Base-by-base conservation (phyloP, 2,797 vertebrate species). In the Petrocephalus schoutedeni region DNA sequence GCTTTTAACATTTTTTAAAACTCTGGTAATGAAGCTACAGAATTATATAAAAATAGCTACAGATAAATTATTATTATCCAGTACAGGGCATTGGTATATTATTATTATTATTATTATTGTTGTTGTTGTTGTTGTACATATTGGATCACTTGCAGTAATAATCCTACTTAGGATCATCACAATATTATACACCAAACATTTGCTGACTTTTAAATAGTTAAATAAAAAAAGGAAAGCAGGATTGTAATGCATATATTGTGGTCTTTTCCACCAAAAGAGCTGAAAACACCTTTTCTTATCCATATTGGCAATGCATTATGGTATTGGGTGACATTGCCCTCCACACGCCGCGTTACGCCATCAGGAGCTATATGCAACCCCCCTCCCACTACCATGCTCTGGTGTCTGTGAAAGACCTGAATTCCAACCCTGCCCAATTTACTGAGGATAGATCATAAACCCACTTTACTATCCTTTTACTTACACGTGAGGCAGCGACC, bases 371-470 rank as follows among this genome's bases (percentile, higher is more conserved):
- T 21, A 28, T 19, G 16, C 6, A 51, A 1, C 71, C 61, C 71
- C 32, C 71, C 56, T 12, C 54, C 28, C 36, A 0, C 12, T 8
- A 41, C 71, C 41, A 45, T 82, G 16, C 7, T 49, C 36, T 53
- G 45, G 16, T 21, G 51, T 49, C 32, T 49, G 14, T 19, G 74
- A 21, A 53, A 53, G 41, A 21, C 77, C 41, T 21, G 77, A 83
- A 83, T 53, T 83, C 77, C 45, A 83, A 49, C 49, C 77, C 49
- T 21, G 49, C 4, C n/a, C 77, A 49, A 83, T 53, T 83, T 83
- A 83, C 41, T 0, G 45, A 83, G 41, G 53, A 85, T 53, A 85
- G 84, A 85, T 41, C 84, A 85, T 85, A 85, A 85, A 56, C 54
- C 51, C 45, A 53, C 77, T 53, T 83, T 53, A 51, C 77, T 58